A percentile compares a stretch with the other conserved stretches of the same genome.
Evolutionary conservation across 2,888 invertebrate genomes (phyloP).

Genomic region (Hypercompe scribonia): DNA sequence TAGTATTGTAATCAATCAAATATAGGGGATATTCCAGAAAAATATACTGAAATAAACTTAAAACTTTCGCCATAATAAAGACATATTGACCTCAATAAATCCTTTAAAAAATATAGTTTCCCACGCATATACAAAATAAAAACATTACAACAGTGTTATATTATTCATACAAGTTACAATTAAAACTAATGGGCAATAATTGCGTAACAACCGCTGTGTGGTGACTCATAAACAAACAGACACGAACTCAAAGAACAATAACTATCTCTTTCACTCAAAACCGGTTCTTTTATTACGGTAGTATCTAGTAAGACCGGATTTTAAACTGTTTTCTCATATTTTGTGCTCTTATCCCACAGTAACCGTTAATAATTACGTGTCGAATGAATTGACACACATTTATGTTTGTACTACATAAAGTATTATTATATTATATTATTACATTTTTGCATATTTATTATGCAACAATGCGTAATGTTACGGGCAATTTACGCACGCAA

Average conservation of each 20-base stretch:
- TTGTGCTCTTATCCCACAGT: slow-evolving; percentile 6
- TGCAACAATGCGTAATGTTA: not conserved
- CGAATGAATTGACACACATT: slow-evolving; percentile 6
- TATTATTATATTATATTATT: not conserved
- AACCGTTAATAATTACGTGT: not conserved
- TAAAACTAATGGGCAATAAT: slow-evolving; percentile 22
- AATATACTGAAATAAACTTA: not conserved
- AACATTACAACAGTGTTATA: slow-evolving; percentile 14
- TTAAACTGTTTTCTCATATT: slow-evolving; percentile 2
- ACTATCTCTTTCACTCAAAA: slow-evolving; percentile 25
- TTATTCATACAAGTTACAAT: slow-evolving; percentile 23
- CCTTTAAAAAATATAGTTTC: slow-evolving; percentile 14
- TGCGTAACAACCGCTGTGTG: slow-evolving; percentile 13
- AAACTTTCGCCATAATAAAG: not conserved
- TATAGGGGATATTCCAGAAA: not conserved
- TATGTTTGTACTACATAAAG: not conserved
- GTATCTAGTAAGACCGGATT: slow-evolving; percentile 5
- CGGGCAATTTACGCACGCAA: too few relatives aligned
- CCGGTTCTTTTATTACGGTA: slow-evolving; percentile 23
- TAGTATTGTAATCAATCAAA: not conserved
- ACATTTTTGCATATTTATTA: not conserved
- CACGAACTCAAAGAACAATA: slow-evolving; percentile 15
- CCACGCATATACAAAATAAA: slow-evolving; percentile 18
- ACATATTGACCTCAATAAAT: slow-evolving; percentile 11
- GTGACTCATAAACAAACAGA: slow-evolving; percentile 20